These are phyloP conservation scores for Drepana arcuata DNA, from an alignment of 1,140 invertebrate species.

Conservation along the genomic window DNA sequence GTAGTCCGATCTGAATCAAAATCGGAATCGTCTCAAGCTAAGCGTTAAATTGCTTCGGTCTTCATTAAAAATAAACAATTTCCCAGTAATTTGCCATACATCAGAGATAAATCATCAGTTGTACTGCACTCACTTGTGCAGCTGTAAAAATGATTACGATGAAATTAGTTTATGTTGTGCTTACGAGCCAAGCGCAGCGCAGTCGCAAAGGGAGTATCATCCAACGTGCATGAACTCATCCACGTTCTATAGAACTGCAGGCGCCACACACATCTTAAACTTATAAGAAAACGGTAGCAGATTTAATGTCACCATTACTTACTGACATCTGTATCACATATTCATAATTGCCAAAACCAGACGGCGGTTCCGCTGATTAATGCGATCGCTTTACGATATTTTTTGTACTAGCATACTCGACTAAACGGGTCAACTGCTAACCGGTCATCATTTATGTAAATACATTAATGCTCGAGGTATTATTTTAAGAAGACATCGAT, in stretches of 20 bases:
- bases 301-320: conserved; percentile 47
- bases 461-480: conserved; percentile 6
- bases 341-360: conserved; percentile 48
- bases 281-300: conserved; percentile 42
- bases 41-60: too few relatives aligned
- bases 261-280: conserved; percentile 54
- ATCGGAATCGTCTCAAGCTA: too few relatives aligned
- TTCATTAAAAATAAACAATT: too few relatives aligned
- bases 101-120: conserved; percentile 45
- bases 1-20: too few relatives aligned
- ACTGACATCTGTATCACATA: conserved; percentile 11
- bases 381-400: conserved; percentile 30
- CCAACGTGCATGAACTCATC: too few relatives aligned
- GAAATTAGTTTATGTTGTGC: conserved; percentile 17
- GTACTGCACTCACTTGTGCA: conserved; percentile 29
- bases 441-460: conserved; percentile 23
- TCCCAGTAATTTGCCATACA: too few relatives aligned
- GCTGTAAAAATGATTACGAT: conserved; percentile 52
- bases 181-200: too few relatives aligned
- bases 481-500: conserved; percentile 15
- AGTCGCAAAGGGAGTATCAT: too few relatives aligned
- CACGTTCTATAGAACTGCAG: conserved; percentile 9
- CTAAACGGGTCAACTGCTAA: conserved; percentile 30
- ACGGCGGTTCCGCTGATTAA: conserved; percentile 38
- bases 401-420: conserved; percentile 32